Evolutionary conservation across 2,888 invertebrate genomes (phyloP).

Genomic region (Gymnosoma rotundatum): DNA sequence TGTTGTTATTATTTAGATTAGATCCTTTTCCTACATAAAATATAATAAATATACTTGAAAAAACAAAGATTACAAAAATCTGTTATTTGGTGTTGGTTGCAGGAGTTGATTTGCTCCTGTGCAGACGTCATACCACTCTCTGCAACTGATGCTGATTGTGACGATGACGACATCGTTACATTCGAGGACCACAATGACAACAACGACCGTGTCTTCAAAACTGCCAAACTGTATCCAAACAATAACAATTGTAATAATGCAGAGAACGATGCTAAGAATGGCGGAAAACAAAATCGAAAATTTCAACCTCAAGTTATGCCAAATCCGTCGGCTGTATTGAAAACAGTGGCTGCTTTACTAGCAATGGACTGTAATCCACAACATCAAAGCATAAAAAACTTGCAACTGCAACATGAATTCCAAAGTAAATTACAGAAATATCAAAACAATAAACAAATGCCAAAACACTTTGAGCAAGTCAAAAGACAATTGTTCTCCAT

Average conservation of each 20-base stretch:
- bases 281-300: constrained; percentile 32
- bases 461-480: constrained; percentile 70
- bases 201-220: constrained; percentile 41
- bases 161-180: constrained; percentile 70
- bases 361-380: constrained; percentile 81
- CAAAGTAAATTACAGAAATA: constrained; percentile 81
- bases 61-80: constrained; percentile 78
- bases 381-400: constrained; percentile 82
- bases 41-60: constrained; percentile 26
- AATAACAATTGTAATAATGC: constrained; percentile 54
- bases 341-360: constrained; percentile 80
- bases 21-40: constrained; percentile 53
- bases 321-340: constrained; percentile 79
- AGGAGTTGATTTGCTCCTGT: constrained; percentile 86
- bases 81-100: constrained; percentile 85
- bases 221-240: constrained; percentile 42
- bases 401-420: constrained; percentile 78
- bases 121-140: constrained; percentile 84
- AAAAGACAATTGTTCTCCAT: constrained; percentile 28
- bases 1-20: constrained; percentile 44
- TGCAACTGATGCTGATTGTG: constrained; percentile 77
- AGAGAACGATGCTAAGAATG: constrained; percentile 1
- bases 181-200: constrained; percentile 52
- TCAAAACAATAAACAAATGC: constrained; percentile 73
- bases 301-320: constrained; percentile 73